Conservation (phyloP, 2,888 invertebrate genomes). For the Ornithoptera priamus region DNA sequence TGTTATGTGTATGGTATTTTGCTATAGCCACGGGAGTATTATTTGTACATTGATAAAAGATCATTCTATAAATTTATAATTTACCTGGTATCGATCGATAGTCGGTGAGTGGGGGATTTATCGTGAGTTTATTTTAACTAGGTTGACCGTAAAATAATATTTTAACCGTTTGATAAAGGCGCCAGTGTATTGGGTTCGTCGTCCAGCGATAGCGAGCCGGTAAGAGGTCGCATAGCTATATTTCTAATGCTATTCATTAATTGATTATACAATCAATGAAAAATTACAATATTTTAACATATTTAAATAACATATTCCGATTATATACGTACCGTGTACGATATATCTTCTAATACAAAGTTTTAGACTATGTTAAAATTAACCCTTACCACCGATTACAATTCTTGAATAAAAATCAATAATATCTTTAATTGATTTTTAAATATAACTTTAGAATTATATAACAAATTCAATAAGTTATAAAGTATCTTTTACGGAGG, state of each 20-base stretch:
- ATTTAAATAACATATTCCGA: no score
- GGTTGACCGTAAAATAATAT: slow-evolving; percentile 44
- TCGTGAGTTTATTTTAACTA: slow-evolving; percentile 40
- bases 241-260: background rate
- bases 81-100: slow-evolving; percentile 34
- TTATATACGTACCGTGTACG: no score
- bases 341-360: no score
- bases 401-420: no score
- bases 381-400: no score
- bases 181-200: slow-evolving; percentile 36
- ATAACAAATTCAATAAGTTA: background rate
- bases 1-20: slow-evolving; percentile 34
- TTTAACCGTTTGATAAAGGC: slow-evolving; percentile 50
- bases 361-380: no score
- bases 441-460: background rate
- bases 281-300: background rate
- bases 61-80: slow-evolving; percentile 37
- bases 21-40: slow-evolving; percentile 43
- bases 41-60: slow-evolving; percentile 47
- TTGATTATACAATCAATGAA: background rate
- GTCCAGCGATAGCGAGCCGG: slow-evolving; percentile 32
- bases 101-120: slow-evolving; percentile 36
- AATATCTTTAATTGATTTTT: no score
- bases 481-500: no score
- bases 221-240: slow-evolving; percentile 19